Evolutionary conservation across 1,140 invertebrate genomes (phyloP).

Genomic region (Tetramorium alpestre): DNA sequence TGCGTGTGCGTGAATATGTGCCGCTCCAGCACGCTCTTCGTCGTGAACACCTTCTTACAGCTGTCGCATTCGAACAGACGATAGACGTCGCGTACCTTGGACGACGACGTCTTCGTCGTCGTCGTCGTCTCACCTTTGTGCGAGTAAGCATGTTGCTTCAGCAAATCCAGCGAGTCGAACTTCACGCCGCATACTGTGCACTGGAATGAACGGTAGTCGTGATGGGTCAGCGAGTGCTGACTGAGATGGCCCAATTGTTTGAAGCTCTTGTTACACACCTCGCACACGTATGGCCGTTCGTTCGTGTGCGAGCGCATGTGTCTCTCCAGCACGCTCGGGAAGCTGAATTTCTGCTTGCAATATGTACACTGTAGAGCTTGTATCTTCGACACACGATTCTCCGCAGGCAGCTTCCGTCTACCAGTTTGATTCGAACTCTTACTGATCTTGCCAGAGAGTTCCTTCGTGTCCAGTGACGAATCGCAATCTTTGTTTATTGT

Average conservation of each 20-base stretch:
- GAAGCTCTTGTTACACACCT: constrained; percentile 86
- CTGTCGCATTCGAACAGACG: constrained; percentile 79
- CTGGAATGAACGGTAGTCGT: constrained; percentile 82
- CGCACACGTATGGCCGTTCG: constrained; percentile 88
- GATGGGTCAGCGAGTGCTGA: constrained; percentile 86
- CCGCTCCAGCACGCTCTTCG: constrained; percentile 87
- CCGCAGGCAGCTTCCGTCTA: background rate
- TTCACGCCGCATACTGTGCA: constrained; percentile 73
- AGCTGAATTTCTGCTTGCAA: constrained; percentile 79
- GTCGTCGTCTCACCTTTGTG: constrained; percentile 61
- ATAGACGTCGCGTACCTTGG: constrained; percentile 48
- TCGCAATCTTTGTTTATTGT: background rate
- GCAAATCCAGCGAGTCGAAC: constrained; percentile 71
- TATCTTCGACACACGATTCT: constrained; percentile 51
- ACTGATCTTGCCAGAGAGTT: background rate
- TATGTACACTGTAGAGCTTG: constrained; percentile 70
- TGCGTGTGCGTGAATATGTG: constrained; percentile 88
- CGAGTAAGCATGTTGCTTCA: constrained; percentile 71
- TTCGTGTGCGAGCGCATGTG: constrained; percentile 92
- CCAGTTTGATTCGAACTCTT: constrained; percentile 27
- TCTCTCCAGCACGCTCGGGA: constrained; percentile 86
- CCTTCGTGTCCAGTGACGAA: background rate
- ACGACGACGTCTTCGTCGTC: constrained; percentile 55
- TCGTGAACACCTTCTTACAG: constrained; percentile 88
- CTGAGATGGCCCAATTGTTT: constrained; percentile 86